phyloP scores from a whole-genome alignment of 1,140 invertebrate species.

The Pseudomyrmex cubaensis region DNA sequence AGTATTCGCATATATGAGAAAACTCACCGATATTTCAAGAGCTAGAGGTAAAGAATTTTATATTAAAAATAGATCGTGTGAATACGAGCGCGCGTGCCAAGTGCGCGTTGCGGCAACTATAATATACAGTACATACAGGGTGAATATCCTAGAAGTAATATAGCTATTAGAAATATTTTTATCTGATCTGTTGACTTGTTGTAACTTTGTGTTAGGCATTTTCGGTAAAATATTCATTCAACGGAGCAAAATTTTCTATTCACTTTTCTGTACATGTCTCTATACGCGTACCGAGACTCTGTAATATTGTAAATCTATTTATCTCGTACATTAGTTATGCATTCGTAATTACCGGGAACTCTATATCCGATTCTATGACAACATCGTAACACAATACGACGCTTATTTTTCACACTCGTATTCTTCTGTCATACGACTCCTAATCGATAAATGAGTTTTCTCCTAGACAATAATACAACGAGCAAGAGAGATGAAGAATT shows the following conservation, averaged over 20 bases:
- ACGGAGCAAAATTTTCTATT: neutral
- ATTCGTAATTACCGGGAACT: slow-evolving; percentile 36
- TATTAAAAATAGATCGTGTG: slow-evolving; percentile 44
- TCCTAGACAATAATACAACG: slow-evolving; percentile 28
- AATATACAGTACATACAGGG: neutral
- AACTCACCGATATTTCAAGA: slow-evolving; percentile 1
- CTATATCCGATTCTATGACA: slow-evolving; percentile 14
- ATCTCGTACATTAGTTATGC: neutral
- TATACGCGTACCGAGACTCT: neutral
- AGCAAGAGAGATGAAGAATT: slow-evolving; percentile 42
- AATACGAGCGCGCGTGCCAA: slow-evolving; percentile 7
- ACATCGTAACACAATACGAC: slow-evolving; percentile 3
- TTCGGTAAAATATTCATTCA: slow-evolving; percentile 19
- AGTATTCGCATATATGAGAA: neutral
- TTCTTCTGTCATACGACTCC: slow-evolving; percentile 11
- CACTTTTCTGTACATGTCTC: neutral
- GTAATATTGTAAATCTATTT: slow-evolving; percentile 1
- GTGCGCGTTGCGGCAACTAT: neutral
- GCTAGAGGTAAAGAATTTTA: slow-evolving; percentile 7
- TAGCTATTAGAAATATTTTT: slow-evolving; percentile 21
- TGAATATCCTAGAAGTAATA: slow-evolving; percentile 8
- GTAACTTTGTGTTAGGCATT: neutral
- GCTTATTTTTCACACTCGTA: neutral
- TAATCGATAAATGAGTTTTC: slow-evolving; percentile 56
- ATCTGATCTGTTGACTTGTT: neutral